phyloP scores from a whole-genome alignment of 2,888 invertebrate species.

The Calameuta filiformis region DNA sequence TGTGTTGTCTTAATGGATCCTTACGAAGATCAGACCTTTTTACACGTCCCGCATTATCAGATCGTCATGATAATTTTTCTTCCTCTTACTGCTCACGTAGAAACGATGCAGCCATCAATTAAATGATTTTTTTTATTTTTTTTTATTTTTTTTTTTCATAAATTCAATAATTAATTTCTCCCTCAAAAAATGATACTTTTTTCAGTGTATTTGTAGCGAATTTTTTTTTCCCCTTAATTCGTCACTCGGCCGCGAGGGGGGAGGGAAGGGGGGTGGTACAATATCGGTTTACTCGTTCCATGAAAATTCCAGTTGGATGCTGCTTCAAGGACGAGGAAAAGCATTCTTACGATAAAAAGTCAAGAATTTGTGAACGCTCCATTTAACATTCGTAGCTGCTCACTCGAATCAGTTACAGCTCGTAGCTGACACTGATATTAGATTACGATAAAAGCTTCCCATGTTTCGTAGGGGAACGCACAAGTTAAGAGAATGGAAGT shows the following conservation, averaged over 20 bases:
- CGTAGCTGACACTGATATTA: slow-evolving; percentile 38
- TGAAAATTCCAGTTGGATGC: too few species aligned
- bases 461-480: slow-evolving; percentile 23
- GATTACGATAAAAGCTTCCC: slow-evolving; percentile 38
- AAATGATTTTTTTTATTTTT: too few species aligned
- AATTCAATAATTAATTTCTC: too few species aligned
- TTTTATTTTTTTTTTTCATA: too few species aligned
- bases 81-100: background rate
- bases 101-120: too few species aligned
- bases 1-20: slow-evolving; percentile 5
- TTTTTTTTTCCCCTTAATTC: too few species aligned
- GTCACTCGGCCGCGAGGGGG: too few species aligned
- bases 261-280: too few species aligned
- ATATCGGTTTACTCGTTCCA: too few species aligned
- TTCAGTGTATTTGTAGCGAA: too few species aligned
- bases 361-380: slow-evolving; percentile 16
- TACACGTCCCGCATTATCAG: background rate
- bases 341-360: background rate
- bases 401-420: slow-evolving; percentile 18
- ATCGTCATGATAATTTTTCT: background rate
- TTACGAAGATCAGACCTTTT: slow-evolving; percentile 2
- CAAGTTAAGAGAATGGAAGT: background rate
- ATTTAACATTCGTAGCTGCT: slow-evolving; percentile 25
- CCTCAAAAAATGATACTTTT: too few species aligned
- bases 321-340: background rate